phyloP scores from a whole-genome alignment of 2,797 vertebrate species.

The Sebastes miniatus region DNA sequence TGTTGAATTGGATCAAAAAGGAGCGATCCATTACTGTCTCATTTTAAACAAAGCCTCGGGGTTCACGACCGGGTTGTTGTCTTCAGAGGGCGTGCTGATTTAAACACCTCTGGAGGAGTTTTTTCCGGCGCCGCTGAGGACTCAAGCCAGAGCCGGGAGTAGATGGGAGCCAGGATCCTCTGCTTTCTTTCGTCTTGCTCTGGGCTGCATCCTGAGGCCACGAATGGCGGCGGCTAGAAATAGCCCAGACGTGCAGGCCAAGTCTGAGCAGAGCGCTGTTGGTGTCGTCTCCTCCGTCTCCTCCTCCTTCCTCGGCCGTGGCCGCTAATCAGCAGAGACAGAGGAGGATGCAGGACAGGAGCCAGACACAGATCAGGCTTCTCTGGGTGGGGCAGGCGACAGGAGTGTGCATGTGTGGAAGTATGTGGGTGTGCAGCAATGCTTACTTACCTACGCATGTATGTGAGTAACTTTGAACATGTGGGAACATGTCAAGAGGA shows the following conservation, averaged over 20 bases:
- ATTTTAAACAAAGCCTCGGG: slow-evolving; percentile 47
- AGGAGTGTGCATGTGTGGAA: slow-evolving; percentile 3
- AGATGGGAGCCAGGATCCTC: slow-evolving; percentile 41
- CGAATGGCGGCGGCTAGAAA: slow-evolving; percentile 59
- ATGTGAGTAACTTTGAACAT: neutral
- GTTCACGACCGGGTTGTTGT: slow-evolving; percentile 53
- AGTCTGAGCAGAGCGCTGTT: slow-evolving; percentile 28
- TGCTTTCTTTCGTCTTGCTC: slow-evolving; percentile 54
- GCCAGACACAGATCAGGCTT: slow-evolving; percentile 61
- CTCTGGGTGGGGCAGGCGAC: slow-evolving; percentile 26
- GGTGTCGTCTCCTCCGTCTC: slow-evolving; percentile 37
- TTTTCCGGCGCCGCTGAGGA: slow-evolving; percentile 50
- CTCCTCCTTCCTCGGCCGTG: slow-evolving; percentile 46
- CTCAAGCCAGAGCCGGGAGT: slow-evolving; percentile 24
- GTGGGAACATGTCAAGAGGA: neutral
- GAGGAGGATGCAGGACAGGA: slow-evolving; percentile 42
- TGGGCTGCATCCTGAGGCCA: slow-evolving; percentile 54
- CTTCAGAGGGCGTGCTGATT: slow-evolving; percentile 21
- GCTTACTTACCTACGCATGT: neutral
- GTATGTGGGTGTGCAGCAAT: neutral
- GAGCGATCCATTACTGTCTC: slow-evolving; percentile 32
- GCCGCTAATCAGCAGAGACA: slow-evolving; percentile 67
- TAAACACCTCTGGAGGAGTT: slow-evolving; percentile 49
- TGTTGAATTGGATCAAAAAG: slow-evolving; percentile 55
- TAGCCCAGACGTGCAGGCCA: slow-evolving; percentile 65